These are phyloP conservation scores for Diacarnus erythraeanus DNA, from an alignment of 37 sponge, comb jelly and placozoan species.

Conservation along the genomic window DNA sequence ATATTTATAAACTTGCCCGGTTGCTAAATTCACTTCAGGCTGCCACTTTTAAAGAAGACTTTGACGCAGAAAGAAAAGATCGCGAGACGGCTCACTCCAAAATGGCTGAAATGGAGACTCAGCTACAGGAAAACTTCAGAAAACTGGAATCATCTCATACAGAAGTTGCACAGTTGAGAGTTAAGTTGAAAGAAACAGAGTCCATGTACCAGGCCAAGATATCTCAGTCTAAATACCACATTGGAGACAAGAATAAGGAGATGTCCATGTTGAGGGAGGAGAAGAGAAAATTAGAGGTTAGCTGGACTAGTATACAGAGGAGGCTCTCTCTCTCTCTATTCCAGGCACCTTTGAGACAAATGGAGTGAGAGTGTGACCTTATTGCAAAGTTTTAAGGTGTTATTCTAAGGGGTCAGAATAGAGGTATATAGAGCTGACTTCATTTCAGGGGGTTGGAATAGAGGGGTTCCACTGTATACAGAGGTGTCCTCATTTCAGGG, in stretches of 20 bases:
- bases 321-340: too few relatives aligned
- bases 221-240: neutral
- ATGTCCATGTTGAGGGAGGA: neutral
- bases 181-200: neutral
- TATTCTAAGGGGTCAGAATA: neutral
- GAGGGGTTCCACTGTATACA: too few relatives aligned
- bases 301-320: too few relatives aligned
- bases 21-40: constrained; percentile 16
- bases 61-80: constrained; percentile 34
- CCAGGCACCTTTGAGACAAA: too few relatives aligned
- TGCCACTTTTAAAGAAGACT: constrained; percentile 23
- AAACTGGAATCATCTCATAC: neutral
- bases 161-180: neutral
- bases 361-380: too few relatives aligned
- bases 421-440: neutral
- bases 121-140: neutral
- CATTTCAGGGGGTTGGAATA: too few relatives aligned
- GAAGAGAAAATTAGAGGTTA: neutral
- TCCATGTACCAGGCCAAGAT: neutral
- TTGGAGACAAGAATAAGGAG: neutral
- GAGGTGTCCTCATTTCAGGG: too few relatives aligned
- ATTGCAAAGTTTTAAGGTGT: neutral
- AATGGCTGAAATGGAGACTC: neutral
- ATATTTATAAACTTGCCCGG: too few relatives aligned
- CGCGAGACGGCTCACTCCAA: constrained; percentile 20